These are phyloP conservation scores for Rhadina sibilatrix DNA, from an alignment of 2,113 vertebrate species.

Conservation along the genomic window DNA sequence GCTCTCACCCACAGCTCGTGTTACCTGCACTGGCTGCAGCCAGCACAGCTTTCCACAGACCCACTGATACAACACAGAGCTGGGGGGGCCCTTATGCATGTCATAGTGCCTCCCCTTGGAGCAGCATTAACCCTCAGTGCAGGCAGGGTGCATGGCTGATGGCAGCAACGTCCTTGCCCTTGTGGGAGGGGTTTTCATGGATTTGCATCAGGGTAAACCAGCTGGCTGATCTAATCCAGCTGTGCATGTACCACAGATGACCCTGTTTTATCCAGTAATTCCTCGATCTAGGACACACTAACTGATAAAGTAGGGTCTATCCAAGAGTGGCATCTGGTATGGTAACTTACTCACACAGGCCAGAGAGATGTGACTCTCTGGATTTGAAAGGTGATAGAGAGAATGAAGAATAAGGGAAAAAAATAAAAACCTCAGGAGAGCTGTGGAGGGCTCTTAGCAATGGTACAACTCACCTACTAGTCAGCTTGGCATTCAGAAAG, in stretches of 20 bases:
- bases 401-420: not conserved
- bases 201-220: not conserved
- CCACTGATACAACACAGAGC: not conserved
- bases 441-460: not conserved
- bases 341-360: not conserved
- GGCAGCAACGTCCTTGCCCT: not conserved
- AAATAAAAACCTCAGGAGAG: not conserved
- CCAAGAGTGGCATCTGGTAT: not conserved
- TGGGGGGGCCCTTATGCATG: not conserved
- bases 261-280: not conserved
- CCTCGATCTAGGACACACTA: not conserved
- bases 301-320: not conserved
- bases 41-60: not conserved
- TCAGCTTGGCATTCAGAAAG: not conserved
- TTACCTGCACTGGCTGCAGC: not conserved
- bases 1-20: fast-evolving
- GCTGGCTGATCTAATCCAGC: not conserved
- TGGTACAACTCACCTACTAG: not conserved
- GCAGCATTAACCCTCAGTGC: not conserved
- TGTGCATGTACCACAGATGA: not conserved
- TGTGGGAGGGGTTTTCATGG: not conserved
- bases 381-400: not conserved
- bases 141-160: not conserved
- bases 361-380: not conserved
- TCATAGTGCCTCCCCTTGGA: not conserved